phyloP scores from a whole-genome alignment of 2,113 vertebrate genomes.

The Tautogolabrus adspersus region DNA sequence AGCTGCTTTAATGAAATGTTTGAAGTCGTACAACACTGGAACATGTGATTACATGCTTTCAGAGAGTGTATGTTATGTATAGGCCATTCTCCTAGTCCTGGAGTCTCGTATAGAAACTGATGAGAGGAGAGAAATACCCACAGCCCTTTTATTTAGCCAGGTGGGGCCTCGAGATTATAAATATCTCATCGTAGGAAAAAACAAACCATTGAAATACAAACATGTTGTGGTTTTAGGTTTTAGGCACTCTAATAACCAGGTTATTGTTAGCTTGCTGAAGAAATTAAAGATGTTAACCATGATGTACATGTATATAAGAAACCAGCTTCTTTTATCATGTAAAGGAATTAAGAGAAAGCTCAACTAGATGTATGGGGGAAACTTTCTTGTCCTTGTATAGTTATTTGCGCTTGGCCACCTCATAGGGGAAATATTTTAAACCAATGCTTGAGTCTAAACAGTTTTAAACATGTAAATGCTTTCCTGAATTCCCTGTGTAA shows the following conservation, averaged over 20 bases:
- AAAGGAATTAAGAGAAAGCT: no score
- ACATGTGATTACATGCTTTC: slow-evolving; percentile 50
- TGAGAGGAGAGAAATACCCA: not conserved
- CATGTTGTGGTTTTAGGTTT: not conserved
- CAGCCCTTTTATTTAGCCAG: slow-evolving; percentile 46
- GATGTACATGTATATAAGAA: no score
- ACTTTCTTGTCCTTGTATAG: no score
- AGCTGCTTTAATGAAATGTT: slow-evolving; percentile 63
- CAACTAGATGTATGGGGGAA: no score
- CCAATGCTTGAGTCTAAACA: not conserved
- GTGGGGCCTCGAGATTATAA: slow-evolving; percentile 42
- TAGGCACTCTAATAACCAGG: not conserved
- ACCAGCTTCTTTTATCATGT: no score
- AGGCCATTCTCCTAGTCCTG: not conserved
- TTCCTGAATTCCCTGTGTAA: not conserved
- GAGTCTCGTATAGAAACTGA: not conserved
- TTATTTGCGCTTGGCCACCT: not conserved
- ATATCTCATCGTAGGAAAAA: slow-evolving; percentile 36
- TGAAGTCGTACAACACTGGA: slow-evolving; percentile 14
- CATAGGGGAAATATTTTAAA: not conserved
- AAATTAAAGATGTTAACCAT: not conserved
- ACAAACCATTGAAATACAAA: slow-evolving; percentile 36
- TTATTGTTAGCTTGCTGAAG: slow-evolving; percentile 5
- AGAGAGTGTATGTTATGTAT: slow-evolving; percentile 8
- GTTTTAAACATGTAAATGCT: not conserved